phyloP scores from a whole-genome alignment of 2,888 invertebrate species.

The Lapara coniferarum region DNA sequence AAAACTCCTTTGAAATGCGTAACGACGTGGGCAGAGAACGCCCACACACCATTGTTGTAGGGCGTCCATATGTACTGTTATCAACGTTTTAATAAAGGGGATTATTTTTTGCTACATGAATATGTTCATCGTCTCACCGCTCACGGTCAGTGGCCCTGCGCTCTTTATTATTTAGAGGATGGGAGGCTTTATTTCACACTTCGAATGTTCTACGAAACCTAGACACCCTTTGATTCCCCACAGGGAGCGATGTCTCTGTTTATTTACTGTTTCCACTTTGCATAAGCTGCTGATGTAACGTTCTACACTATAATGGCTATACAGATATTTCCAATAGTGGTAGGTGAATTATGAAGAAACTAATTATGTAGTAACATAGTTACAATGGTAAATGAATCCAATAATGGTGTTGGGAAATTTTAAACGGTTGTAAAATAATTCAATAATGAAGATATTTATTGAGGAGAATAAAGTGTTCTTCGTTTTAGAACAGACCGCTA shows the following conservation, averaged over 20 bases:
- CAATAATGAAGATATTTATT: too few species aligned
- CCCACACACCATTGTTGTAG: constrained; percentile 26
- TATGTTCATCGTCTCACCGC: neutral
- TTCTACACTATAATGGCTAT: neutral
- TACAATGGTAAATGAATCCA: too few species aligned
- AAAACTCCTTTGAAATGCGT: constrained; percentile 21
- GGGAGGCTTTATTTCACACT: constrained; percentile 55
- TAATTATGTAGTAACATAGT: neutral
- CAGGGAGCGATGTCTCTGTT: constrained; percentile 50
- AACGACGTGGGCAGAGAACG: constrained; percentile 11
- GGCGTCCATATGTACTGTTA: constrained; percentile 1
- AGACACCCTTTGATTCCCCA: constrained; percentile 53
- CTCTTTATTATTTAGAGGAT: constrained; percentile 48
- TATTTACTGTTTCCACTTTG: constrained; percentile 42
- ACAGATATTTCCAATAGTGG: neutral
- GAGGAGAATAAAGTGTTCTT: too few species aligned
- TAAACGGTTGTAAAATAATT: too few species aligned
- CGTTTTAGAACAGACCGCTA: too few species aligned
- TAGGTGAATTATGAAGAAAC: neutral
- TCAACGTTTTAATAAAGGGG: neutral
- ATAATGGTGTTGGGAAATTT: too few species aligned
- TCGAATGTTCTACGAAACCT: constrained; percentile 54
- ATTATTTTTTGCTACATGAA: constrained; percentile 1
- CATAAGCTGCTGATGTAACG: constrained; percentile 27
- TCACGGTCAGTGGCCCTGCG: constrained; percentile 29